Evolutionary conservation across 2,888 invertebrate genomes (phyloP), one percentile per base, ranked within the genome.

Genomic region (Helleia helle): DNA sequence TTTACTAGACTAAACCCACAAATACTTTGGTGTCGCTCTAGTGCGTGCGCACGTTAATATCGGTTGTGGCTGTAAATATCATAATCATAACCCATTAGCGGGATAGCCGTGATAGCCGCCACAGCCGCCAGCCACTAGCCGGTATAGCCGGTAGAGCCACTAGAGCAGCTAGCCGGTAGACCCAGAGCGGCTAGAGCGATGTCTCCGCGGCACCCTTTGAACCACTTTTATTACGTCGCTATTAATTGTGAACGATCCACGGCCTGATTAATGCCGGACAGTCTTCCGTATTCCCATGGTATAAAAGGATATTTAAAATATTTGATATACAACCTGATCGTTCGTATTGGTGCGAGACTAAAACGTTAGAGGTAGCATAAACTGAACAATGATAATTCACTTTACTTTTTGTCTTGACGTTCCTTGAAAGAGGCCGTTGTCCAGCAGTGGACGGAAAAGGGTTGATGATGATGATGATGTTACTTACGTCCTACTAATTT

Each of bases 81-180:
- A 81, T 81, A 83, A 81, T 83, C 76, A 72, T 67, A 71, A 63
- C 61, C 81, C 75, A 79, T 81, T 81, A 81, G 74, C 54, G 62
- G 54, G 69, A 61, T 76, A 2, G n/a, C 11, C 9, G 9, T 11
- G 69, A 61, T 76, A 2, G n/a, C 11, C 9, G 9, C 11, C 2
- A 0, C 5, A 4, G 30, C 30, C 14, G 30, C 9, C n/a, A n/a
- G n/a, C n/a, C n/a, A n/a, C n/a, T n/a, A n/a, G n/a, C n/a, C n/a
- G n/a, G n/a, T n/a, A n/a, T n/a, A n/a, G n/a, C n/a, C n/a, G n/a
- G n/a, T n/a, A n/a, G n/a, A n/a, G n/a, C n/a, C n/a, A n/a, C n/a
- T n/a, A n/a, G n/a, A n/a, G n/a, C n/a, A n/a, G n/a, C n/a, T n/a
- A n/a, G n/a, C n/a, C n/a, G n/a, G n/a, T n/a, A n/a, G n/a, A n/a